A percentile compares a stretch with the other conserved stretches of the same genome.
Conservation (phyloP, 2,888 invertebrate genomes). For the Harpalus rubripes region DNA sequence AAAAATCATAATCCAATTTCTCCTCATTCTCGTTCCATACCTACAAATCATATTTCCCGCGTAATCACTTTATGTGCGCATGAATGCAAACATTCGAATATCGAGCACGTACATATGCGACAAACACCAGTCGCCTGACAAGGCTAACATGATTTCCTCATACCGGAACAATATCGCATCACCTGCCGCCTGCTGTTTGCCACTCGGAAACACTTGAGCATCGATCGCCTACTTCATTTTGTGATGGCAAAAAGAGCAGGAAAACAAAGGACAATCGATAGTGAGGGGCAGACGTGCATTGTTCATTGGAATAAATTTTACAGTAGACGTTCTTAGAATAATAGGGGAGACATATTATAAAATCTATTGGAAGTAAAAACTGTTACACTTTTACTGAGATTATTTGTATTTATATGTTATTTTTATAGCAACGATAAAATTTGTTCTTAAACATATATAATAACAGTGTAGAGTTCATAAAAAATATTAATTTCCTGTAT, state of each 20-base stretch:
- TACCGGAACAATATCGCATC: slow-evolving; percentile 34
- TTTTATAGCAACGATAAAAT: too few species aligned
- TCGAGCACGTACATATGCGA: slow-evolving; percentile 19
- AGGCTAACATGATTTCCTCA: slow-evolving; percentile 29
- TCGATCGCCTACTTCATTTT: slow-evolving; percentile 27
- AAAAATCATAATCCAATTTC: neutral
- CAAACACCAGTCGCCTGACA: slow-evolving; percentile 29
- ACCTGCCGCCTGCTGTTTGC: slow-evolving; percentile 35
- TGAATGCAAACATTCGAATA: slow-evolving; percentile 3
- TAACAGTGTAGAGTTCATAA: too few species aligned
- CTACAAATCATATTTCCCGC: neutral
- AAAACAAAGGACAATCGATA: neutral
- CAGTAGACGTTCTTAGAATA: too few species aligned
- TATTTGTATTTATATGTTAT: too few species aligned
- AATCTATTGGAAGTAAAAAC: too few species aligned
- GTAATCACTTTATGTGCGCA: neutral
- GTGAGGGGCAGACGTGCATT: neutral
- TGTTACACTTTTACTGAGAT: too few species aligned
- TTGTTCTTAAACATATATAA: too few species aligned
- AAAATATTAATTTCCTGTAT: too few species aligned
- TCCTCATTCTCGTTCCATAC: neutral
- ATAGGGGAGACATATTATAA: too few species aligned
- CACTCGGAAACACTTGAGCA: slow-evolving; percentile 21
- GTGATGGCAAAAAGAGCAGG: neutral
- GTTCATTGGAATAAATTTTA: too few species aligned